phyloP scores from a whole-genome alignment of 2,888 invertebrate genomes.

The Athetis lepigone region DNA sequence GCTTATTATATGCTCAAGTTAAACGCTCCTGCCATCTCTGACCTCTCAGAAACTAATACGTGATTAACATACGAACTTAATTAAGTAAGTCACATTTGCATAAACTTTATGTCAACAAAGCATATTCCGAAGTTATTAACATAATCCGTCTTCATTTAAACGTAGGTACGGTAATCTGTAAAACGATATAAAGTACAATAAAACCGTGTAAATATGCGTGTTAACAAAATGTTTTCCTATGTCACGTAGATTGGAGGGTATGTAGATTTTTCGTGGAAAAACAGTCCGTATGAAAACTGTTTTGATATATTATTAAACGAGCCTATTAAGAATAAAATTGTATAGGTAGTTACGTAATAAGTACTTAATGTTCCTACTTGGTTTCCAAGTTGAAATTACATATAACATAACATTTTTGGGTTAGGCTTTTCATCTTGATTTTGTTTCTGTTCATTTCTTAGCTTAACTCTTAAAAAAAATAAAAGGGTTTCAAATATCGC shows the following conservation, averaged over 20 bases:
- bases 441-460: not conserved
- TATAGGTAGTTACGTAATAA: not conserved
- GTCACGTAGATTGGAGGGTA: slow-evolving; percentile 18
- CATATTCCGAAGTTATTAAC: slow-evolving; percentile 57
- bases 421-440: too few species aligned
- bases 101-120: slow-evolving; percentile 60
- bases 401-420: too few species aligned
- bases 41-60: slow-evolving; percentile 54
- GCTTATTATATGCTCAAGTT: slow-evolving; percentile 27
- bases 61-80: slow-evolving; percentile 58
- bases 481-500: slow-evolving; percentile 14
- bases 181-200: slow-evolving; percentile 42
- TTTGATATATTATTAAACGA: slow-evolving; percentile 22
- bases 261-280: slow-evolving; percentile 26
- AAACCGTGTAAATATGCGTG: slow-evolving; percentile 46
- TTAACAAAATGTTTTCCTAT: slow-evolving; percentile 39
- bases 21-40: slow-evolving; percentile 22
- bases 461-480: slow-evolving; percentile 10
- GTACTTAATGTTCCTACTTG: not conserved
- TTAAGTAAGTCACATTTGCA: slow-evolving; percentile 60
- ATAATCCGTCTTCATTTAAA: slow-evolving; percentile 65
- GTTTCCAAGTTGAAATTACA: not conserved
- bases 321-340: not conserved
- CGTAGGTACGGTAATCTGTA: slow-evolving; percentile 43
- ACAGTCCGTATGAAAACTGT: slow-evolving; percentile 14